Conservation (phyloP, 92 coral and sea anemone species). For the Pocillopora grandis region DNA sequence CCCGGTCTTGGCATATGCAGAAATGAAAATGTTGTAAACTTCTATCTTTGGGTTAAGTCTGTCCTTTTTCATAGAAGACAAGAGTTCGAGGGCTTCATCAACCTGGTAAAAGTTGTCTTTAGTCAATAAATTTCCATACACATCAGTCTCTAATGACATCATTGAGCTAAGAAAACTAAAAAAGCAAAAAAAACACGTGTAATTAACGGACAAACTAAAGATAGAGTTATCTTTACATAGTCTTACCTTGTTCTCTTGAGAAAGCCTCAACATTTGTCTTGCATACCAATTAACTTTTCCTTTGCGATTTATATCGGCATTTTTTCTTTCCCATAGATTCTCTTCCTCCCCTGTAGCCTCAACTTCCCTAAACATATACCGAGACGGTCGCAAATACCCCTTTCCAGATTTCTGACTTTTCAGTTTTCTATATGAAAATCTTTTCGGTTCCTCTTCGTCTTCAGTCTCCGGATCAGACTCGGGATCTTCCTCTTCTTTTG, state of each 20-base stretch:
- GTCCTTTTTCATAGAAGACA: constrained; percentile 57
- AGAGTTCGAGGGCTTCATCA: constrained; percentile 66
- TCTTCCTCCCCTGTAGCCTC: constrained; percentile 37
- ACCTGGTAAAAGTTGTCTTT: constrained; percentile 38
- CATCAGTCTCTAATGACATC: background rate
- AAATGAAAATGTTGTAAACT: constrained; percentile 70
- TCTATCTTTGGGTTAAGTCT: constrained; percentile 66
- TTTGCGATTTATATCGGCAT: constrained; percentile 23
- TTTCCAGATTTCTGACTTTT: constrained; percentile 21
- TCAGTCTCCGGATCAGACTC: constrained; percentile 43
- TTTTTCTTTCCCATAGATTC: constrained; percentile 58
- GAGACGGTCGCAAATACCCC: constrained; percentile 37
- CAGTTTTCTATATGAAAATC: background rate
- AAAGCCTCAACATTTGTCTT: constrained; percentile 61
- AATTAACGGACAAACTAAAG: no score
- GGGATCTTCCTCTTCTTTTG: background rate
- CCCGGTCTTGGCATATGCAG: constrained; percentile 62
- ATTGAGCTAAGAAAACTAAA: background rate
- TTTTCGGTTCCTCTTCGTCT: constrained; percentile 9
- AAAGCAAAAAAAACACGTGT: background rate
- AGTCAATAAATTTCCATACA: background rate
- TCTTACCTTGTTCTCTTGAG: constrained; percentile 54
- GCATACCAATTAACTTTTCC: constrained; percentile 71
- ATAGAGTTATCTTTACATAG: no score
- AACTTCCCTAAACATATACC: constrained; percentile 63